Evolutionary conservation across 2,888 invertebrate species (phyloP), one percentile per base, ranked within the genome.

Genomic region (Boloria selene): DNA sequence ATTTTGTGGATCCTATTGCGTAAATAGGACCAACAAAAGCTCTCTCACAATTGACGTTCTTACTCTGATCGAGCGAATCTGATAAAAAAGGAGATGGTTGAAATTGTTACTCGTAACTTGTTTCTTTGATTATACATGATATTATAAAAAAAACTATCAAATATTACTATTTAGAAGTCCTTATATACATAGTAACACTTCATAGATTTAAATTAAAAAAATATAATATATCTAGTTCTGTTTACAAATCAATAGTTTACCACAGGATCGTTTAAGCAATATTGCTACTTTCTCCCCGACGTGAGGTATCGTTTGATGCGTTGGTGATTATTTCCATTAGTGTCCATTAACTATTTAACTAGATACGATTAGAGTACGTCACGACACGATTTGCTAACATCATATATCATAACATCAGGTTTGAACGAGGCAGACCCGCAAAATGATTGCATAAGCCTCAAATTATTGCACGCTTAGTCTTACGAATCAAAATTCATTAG

Each of bases 331-430:
- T 87, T 85, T 85, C 88, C 88, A 91, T 90, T 90, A 91, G 87
- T 81, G 84, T 83, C 90, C 90, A 91, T 91, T 91, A 90, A 85
- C 84, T 82, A 83, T 89, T 88, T 89, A 87, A 87, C 90, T 88
- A 83, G 88, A 88, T 89, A 88, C 86, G 87, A 90, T 88, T 87
- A 86, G 86, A 80, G 76, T 81, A 74, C 81, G 86, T 87, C 90
- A 90, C 88, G 87, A 87, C 75, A 77, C 77, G 74, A 77, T 83
- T 84, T 82, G 84, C 83, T 80, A 82, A 82, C 80, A 61, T 74
- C 76, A 87, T 88, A 87, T 85, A 90, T 90, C 89, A 90, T 85
- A 80, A 77, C 64, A 69, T 69, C 63, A 63, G 61, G 65, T 63
- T 66, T 60, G 63, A 49, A 61, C 55, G 22, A 31, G 64, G 65